These are phyloP conservation scores for Ceratothoa steindachneri DNA, from an alignment of 2,888 invertebrate species.

Conservation along the genomic window DNA sequence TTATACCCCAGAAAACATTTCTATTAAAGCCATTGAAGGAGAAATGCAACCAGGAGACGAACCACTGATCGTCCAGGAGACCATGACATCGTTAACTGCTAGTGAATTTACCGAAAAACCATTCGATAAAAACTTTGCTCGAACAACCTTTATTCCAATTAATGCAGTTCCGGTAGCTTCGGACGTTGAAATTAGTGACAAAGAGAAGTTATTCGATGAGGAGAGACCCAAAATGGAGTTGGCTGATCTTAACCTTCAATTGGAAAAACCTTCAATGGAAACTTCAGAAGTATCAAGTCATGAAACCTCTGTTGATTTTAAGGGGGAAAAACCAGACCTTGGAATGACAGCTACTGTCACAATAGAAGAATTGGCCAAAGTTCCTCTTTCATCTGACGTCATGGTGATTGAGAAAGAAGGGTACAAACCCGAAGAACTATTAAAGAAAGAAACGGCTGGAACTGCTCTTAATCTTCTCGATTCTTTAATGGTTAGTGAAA, in stretches of 20 bases:
- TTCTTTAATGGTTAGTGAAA: neutral
- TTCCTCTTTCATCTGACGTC: neutral
- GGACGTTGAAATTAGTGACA: slow-evolving; percentile 54
- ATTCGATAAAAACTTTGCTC: neutral
- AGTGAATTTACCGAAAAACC: slow-evolving; percentile 21
- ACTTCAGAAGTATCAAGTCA: slow-evolving; percentile 55
- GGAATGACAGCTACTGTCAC: neutral
- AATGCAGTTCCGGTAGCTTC: neutral
- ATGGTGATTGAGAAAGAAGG: neutral
- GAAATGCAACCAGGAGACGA: slow-evolving; percentile 26
- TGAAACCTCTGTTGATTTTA: slow-evolving; percentile 53
- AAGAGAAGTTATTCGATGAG: slow-evolving; percentile 56
- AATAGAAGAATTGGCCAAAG: neutral
- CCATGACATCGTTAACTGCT: slow-evolving; percentile 18
- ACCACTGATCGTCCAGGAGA: slow-evolving; percentile 33
- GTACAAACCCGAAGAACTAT: neutral
- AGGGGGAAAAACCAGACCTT: slow-evolving; percentile 24
- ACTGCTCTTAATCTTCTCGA: neutral
- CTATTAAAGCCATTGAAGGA: slow-evolving; percentile 18
- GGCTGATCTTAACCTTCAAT: slow-evolving; percentile 50
- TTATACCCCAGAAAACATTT: slow-evolving; percentile 36
- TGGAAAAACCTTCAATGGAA: slow-evolving; percentile 52
- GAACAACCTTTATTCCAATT: neutral
- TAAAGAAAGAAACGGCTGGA: neutral
- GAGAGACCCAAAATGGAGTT: slow-evolving; percentile 59